Base-by-base conservation (phyloP, 2,797 vertebrate genomes). In the Ptychadena robeensis region DNA sequence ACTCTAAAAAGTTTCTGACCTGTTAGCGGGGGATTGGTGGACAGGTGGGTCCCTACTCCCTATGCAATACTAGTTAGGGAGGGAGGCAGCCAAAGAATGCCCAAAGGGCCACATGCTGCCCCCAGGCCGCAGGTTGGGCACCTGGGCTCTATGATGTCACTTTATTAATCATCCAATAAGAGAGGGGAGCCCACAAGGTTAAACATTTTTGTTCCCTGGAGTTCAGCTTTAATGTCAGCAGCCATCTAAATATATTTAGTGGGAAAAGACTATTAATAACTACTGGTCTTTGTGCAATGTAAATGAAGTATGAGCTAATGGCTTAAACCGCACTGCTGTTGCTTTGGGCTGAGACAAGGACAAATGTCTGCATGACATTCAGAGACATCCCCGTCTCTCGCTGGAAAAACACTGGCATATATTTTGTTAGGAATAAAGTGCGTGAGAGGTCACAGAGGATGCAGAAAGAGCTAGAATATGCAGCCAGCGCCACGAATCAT, bases 321-420 rank as follows among this genome's bases (percentile, higher is more conserved):
- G 27, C 38, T 44, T 64, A 32, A 78, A 68, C 31, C 40, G 67
- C 25, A 69, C 37, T 70, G 35, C 40, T 32, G 34, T 69, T 31
- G 69, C 25, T 32, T 35, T 27, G 65, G n/a, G 48, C 69, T 63
- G 34, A 57, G 35, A 68, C 31, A 30, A 69, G 72, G 48, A 64
- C 18, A 59, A 38, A 82, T 75, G 72, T 63, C 72, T 82, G 74
- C 25, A 57, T 66, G 68, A 72, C 68, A 78, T 71, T 72, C 81
- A 78, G 74, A 53, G 81, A 78, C 81, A 66, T 83, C 75, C 38
- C 81, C 27, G 68, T 59, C 57, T 79, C 61, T 64, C 32, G 44
- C 81, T 78, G 57, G 18, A 71, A 73, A 81, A 82, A 77, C 73
- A 77, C 73, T 64, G 73, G 53, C 66, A 31, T 3, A 35, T 74